Conservation (phyloP, 2,797 vertebrate genomes). For the Liparis tanakae region DNA sequence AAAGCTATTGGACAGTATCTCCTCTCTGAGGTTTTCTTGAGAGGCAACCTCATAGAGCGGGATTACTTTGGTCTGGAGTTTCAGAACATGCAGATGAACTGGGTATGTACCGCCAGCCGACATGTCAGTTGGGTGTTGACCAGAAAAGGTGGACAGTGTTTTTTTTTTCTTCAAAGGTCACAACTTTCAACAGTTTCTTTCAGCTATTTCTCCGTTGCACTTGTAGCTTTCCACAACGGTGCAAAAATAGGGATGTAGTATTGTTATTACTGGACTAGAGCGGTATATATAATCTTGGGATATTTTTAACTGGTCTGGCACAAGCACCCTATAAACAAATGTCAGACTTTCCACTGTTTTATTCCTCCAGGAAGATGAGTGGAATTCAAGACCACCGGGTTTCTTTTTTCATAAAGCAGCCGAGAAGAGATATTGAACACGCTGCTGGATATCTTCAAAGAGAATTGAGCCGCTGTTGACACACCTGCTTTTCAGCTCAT, state of each 20-base stretch:
- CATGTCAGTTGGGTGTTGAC: background rate
- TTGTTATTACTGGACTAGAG: conserved; percentile 53
- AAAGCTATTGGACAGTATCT: conserved; percentile 87
- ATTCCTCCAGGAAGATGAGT: conserved; percentile 50
- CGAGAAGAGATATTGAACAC: conserved; percentile 28
- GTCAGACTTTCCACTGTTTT: conserved; percentile 57
- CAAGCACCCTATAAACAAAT: conserved; percentile 18
- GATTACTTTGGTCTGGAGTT: conserved; percentile 99
- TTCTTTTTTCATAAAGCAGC: conserved; percentile 36
- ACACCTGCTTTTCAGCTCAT: background rate
- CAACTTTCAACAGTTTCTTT: background rate
- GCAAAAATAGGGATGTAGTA: conserved; percentile 7
- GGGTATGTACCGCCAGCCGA: conserved; percentile 84
- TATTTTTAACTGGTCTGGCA: conserved; percentile 59
- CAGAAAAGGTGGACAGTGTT: too few species aligned
- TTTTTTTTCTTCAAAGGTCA: conserved; percentile 14
- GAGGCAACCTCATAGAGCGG: conserved; percentile 92
- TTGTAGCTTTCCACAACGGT: conserved; percentile 3
- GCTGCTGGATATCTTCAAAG: conserved; percentile 37
- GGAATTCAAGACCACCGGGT: conserved; percentile 45
- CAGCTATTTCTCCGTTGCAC: conserved; percentile 9
- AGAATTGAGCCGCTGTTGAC: background rate
- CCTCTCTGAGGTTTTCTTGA: conserved; percentile 88
- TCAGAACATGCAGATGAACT: conserved; percentile 90
- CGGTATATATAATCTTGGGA: conserved; percentile 34